phyloP scores from a whole-genome alignment of 2,888 invertebrate species.

The Eupithecia tripunctaria region DNA sequence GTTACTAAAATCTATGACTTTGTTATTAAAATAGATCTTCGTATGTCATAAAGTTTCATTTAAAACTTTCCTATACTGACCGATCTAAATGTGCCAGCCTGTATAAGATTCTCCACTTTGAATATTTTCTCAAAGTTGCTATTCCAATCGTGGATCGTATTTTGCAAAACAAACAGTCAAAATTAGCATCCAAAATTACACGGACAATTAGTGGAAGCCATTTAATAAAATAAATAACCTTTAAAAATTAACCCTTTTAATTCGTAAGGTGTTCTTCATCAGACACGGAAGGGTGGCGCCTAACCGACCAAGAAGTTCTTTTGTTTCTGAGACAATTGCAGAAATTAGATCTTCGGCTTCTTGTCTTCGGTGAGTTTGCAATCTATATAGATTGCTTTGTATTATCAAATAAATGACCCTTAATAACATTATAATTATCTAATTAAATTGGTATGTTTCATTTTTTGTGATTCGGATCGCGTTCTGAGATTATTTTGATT shows the following conservation, averaged over 20 bases:
- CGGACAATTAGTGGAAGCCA: constrained; percentile 64
- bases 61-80: too few relatives aligned
- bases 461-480: too few relatives aligned
- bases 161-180: constrained; percentile 3
- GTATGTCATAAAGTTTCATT: too few relatives aligned
- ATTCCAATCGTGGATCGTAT: neutral
- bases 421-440: neutral
- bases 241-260: constrained; percentile 47
- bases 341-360: constrained; percentile 55
- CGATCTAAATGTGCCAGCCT: too few relatives aligned
- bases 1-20: too few relatives aligned
- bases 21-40: too few relatives aligned
- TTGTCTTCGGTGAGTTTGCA: constrained; percentile 4
- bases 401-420: neutral
- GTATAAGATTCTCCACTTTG: neutral
- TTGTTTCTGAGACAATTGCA: constrained; percentile 59
- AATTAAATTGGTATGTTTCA: too few relatives aligned
- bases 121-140: neutral
- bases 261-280: constrained; percentile 69
- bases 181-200: constrained; percentile 56
- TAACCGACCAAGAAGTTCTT: constrained; percentile 72
- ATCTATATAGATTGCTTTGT: neutral
- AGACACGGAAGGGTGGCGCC: constrained; percentile 71
- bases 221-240: constrained; percentile 55
- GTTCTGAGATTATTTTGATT: too few relatives aligned